Percentiles rank a stretch among this genome's conserved stretches.
Evolutionary conservation across 2,888 invertebrate genomes (phyloP).

Genomic region (Polydesmus complanatus): DNA sequence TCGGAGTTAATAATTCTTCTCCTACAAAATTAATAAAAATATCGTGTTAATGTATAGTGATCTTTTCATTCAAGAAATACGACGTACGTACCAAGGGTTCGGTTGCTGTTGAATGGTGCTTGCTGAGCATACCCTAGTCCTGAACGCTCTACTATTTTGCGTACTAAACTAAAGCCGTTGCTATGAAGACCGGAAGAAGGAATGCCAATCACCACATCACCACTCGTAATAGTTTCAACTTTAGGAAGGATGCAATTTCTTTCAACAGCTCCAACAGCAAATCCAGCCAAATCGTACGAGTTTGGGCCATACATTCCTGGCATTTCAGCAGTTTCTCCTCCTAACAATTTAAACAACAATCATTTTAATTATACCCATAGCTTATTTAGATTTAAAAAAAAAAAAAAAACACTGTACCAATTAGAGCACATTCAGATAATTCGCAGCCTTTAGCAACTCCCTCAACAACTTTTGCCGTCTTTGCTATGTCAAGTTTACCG

Average conservation of each 20-base stretch:
- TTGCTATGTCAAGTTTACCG: slow-evolving; percentile 61
- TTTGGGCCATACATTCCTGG: slow-evolving; percentile 77
- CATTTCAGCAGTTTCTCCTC: slow-evolving; percentile 96
- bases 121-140: slow-evolving; percentile 10
- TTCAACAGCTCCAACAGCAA: slow-evolving; percentile 86
- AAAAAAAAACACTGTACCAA: slow-evolving; percentile 45
- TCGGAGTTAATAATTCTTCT: slow-evolving; percentile 69
- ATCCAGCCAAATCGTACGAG: slow-evolving; percentile 91
- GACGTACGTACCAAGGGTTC: slow-evolving; percentile 18
- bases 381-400: not conserved
- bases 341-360: slow-evolving; percentile 37
- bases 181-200: slow-evolving; percentile 86
- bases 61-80: not conserved
- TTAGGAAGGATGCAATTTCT: slow-evolving; percentile 56
- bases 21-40: slow-evolving; percentile 37
- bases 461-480: slow-evolving; percentile 61
- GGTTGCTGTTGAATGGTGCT: slow-evolving; percentile 18
- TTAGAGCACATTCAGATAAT: slow-evolving; percentile 68
- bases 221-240: slow-evolving; percentile 46
- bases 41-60: not conserved
- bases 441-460: slow-evolving; percentile 82
- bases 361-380: not conserved
- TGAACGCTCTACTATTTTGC: slow-evolving; percentile 53
- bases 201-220: slow-evolving; percentile 71
- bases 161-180: slow-evolving; percentile 82